Evolutionary conservation across 2,113 vertebrate genomes (phyloP), one percentile per base, ranked within the genome.

Genomic region (Neolamprologus modestus): DNA sequence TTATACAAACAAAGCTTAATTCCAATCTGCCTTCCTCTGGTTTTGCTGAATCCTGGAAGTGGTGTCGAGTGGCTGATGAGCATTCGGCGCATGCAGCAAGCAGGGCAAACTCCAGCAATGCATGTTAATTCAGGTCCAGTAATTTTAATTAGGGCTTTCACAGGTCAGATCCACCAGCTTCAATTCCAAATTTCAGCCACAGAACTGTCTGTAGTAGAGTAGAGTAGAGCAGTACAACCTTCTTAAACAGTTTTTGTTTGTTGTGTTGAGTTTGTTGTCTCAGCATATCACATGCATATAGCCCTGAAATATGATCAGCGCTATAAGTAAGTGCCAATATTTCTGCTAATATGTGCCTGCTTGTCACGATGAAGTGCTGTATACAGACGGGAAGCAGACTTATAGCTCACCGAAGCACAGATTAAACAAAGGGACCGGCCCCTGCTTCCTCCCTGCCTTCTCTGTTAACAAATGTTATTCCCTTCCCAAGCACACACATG

Each of bases 21-120:
- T 40, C 14, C 59, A 88, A 9, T 47, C 24, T 26, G 8, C n/a
- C 28, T 81, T 80, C 14, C 81, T 78, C 79, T 79, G 31, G 78
- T 71, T 86, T 89, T 76, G 81, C 52, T 11, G 82, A 90, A 79
- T 94, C 84, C 85, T 89, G 82, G 82, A 93, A 89, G 84, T 84
- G 68, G 82, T 89, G 88, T 92, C 89, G 94, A 92, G 88, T 85
- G 86, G n/a, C 87, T 91, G 84, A 85, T 92, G 85, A 93, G 90
- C 81, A 71, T 88, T 92, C 59, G 17, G 57, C 61, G 73, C 87
- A 81, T 83, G 81, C 50, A 84, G 89, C 88, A 90, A 87, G 85
- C 61, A 88, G 83, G 84, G 78, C 71, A 57, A 42, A 86, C 89
- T 91, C 84, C 33, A 82, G 86, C 88, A 54, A 73, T 31, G 87